Conservation (phyloP, 2,113 vertebrate genomes). For the Daphoenositta chrysoptera region DNA sequence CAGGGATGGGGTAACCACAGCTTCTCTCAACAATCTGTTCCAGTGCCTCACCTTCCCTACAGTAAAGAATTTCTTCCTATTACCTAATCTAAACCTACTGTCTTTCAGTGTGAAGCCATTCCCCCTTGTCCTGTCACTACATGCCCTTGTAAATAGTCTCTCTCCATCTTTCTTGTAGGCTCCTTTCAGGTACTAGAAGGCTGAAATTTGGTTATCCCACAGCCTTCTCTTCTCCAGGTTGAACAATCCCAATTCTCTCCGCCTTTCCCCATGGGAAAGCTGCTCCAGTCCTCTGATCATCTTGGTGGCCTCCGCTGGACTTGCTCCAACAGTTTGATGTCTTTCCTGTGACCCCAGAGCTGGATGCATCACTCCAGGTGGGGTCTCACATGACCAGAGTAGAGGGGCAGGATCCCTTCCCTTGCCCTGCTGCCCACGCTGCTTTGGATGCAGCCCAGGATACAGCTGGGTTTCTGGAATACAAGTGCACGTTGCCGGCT, state of each 20-base stretch:
- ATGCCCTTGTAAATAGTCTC: not conserved
- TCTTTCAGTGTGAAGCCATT: not conserved
- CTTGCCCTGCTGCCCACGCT: fast-evolving
- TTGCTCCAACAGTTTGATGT: fast-evolving
- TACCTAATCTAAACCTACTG: not conserved
- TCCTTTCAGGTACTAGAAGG: not conserved
- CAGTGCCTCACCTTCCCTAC: not conserved
- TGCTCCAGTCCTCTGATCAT: not conserved
- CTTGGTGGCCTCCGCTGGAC: not conserved
- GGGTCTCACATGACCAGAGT: not conserved
- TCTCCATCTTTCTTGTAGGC: not conserved
- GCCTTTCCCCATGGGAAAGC: not conserved
- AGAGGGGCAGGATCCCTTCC: not conserved
- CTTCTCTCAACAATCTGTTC: not conserved
- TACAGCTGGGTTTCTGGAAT: not conserved
- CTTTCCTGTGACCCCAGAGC: not conserved
- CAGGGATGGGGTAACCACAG: not conserved
- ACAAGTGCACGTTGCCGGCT: fast-evolving
- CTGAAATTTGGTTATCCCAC: not conserved
- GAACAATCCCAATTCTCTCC: not conserved
- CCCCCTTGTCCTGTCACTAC: not conserved
- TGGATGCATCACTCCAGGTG: not conserved
- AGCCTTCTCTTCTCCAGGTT: not conserved
- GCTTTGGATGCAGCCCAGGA: not conserved
- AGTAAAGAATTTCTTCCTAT: not conserved